Conservation (phyloP, 2,113 vertebrate genomes). For the Sitta europaea region DNA sequence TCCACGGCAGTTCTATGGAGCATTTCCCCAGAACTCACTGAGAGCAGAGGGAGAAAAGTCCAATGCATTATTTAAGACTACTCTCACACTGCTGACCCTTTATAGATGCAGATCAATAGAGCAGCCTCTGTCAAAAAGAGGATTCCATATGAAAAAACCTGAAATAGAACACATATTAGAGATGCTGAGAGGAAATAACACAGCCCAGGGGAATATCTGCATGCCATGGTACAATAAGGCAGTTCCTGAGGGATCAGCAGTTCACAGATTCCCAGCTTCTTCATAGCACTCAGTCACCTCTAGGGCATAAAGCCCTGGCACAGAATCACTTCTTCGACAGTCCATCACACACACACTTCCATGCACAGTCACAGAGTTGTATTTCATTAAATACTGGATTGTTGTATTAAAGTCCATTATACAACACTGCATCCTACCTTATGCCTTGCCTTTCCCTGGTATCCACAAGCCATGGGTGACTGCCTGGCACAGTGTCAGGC, state of each 20-base stretch:
- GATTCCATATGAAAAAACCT: background rate
- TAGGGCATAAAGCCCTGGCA: background rate
- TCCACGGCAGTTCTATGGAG: background rate
- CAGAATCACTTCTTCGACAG: fast-evolving
- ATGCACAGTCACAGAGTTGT: background rate
- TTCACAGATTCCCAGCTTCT: background rate
- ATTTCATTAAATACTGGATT: background rate
- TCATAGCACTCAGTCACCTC: background rate
- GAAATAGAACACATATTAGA: background rate
- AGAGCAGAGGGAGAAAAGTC: background rate
- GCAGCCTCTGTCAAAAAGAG: background rate
- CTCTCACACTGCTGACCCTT: background rate
- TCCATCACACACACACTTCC: background rate
- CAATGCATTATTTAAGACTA: slow-evolving; percentile 1
- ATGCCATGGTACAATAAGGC: background rate
- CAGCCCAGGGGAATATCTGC: background rate
- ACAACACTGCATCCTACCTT: background rate
- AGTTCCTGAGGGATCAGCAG: background rate
- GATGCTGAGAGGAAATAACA: background rate
- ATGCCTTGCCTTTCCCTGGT: fast-evolving
- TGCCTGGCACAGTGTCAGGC: fast-evolving
- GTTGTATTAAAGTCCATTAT: background rate
- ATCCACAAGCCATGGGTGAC: fast-evolving
- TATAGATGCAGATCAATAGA: background rate
- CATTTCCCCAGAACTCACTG: background rate